These are phyloP conservation scores for Caenorhabditis virilis DNA, from an alignment of 2,888 invertebrate species.

Conservation along the genomic window DNA sequence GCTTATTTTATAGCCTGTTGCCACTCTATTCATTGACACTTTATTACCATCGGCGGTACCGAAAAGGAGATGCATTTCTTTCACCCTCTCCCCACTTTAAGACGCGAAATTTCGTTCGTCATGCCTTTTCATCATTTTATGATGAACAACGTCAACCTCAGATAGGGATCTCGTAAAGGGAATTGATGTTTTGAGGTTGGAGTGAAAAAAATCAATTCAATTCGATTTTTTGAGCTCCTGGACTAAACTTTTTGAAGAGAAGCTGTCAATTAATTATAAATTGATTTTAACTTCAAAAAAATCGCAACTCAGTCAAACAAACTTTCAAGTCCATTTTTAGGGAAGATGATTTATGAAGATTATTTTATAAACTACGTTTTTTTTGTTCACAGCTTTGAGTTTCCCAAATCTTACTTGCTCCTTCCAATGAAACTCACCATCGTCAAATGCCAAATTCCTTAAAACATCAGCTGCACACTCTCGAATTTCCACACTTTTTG, in stretches of 20 bases:
- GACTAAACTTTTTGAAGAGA: background rate
- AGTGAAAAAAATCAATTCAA: background rate
- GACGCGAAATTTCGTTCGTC: no score
- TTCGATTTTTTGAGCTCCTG: background rate
- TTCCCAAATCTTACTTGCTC: no score
- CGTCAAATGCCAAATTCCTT: constrained; percentile 53
- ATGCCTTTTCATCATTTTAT: background rate
- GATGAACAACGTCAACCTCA: no score
- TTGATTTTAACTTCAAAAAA: no score
- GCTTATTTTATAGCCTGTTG: constrained; percentile 34
- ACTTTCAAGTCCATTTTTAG: background rate
- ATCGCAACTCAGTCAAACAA: background rate
- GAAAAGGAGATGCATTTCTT: no score
- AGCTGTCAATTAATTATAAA: no score
- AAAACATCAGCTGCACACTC: constrained; percentile 51
- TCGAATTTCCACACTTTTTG: constrained; percentile 25
- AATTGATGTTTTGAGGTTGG: no score
- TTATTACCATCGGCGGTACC: constrained; percentile 32
- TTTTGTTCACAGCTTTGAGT: no score
- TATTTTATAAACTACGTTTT: no score
- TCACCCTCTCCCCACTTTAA: no score
- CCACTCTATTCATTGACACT: constrained; percentile 36
- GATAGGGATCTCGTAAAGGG: no score
- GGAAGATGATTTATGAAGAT: background rate
- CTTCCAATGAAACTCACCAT: constrained; percentile 39